A percentile compares a stretch with the other conserved stretches of the same genome.
phyloP scores from a whole-genome alignment of 2,113 vertebrate species.

The Glaucomys volans region DNA sequence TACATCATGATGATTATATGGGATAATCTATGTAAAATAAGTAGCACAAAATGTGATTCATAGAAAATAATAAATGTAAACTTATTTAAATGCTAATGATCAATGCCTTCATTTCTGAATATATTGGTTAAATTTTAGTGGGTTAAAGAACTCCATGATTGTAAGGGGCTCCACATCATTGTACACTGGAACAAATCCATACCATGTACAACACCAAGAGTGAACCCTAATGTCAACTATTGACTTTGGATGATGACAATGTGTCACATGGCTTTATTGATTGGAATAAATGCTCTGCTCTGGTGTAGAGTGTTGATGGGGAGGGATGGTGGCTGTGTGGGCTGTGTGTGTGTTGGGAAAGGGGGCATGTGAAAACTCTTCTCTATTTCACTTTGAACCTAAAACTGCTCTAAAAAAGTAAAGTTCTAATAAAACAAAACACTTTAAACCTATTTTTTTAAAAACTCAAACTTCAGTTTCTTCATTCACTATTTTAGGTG shows the following conservation, averaged over 20 bases:
- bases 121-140: background rate
- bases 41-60: background rate
- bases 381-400: background rate
- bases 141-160: background rate
- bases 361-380: background rate
- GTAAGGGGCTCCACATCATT: too few relatives aligned
- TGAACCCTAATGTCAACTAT: background rate
- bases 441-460: background rate
- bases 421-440: background rate
- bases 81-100: background rate
- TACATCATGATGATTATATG: background rate
- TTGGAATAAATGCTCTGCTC: background rate
- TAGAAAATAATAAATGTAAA: background rate
- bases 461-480: background rate
- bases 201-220: background rate
- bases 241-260: background rate
- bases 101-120: background rate
- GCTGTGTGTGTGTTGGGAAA: background rate
- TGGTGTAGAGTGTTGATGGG: background rate
- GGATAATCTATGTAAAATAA: background rate
- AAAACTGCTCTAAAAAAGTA: conserved; percentile 1
- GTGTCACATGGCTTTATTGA: background rate
- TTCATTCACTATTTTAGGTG: background rate
- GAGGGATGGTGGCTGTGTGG: background rate
- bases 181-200: too few relatives aligned